Base-by-base conservation (phyloP, 37 sponge, comb jelly and placozoan genomes). In the Spongilla lacustris region DNA sequence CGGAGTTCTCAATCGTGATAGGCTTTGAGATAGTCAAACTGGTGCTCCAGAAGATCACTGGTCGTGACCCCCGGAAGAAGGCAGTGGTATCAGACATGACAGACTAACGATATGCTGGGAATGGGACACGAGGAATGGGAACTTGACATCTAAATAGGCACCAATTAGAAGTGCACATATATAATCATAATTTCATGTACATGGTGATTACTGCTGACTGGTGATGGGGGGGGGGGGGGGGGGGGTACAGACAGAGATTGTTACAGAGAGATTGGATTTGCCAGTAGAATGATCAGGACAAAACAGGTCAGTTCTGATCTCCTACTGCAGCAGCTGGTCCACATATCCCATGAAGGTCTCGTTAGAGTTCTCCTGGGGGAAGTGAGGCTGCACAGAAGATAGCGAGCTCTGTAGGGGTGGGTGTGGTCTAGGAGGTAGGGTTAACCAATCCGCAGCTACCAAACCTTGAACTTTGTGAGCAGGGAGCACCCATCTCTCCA, bases 271-370 rank as follows among this genome's bases (percentile, higher is more conserved):
- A 58, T 58, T 58, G 58, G 58, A 58, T 58, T 58, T 58, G 41
- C 41, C 6, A 41, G 41, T 41, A 41, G 41, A 41, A 58, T 10
- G 58, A 17, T 6, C 1, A 17, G 58, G 58, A 14, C 11, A 58
- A 58, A 58, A 58, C 19, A 10, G 46, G 46, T 46, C 46, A 46
- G 58, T 14, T 17, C 11, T 8, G 41, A 0, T 58, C 11, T 14
- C 58, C n/a, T 67, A 68, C 21, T 77, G 68, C 12, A 82, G 36
- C 38, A 91, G 71, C 26, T 91, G 91, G 8, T 91, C 91, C 48
- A 91, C 86, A 77, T 86, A 91, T 36, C 82, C 75, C 81, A 91
- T 76, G 73, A 91, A 91, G 2, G 87, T 82, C 69, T 86, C 67
- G 37, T 85, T 82, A 24, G 87, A 91, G 28, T 85, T 86, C 74